Conservation (phyloP, 2,797 vertebrate species). For the Paramormyrops hopkinsi region DNA sequence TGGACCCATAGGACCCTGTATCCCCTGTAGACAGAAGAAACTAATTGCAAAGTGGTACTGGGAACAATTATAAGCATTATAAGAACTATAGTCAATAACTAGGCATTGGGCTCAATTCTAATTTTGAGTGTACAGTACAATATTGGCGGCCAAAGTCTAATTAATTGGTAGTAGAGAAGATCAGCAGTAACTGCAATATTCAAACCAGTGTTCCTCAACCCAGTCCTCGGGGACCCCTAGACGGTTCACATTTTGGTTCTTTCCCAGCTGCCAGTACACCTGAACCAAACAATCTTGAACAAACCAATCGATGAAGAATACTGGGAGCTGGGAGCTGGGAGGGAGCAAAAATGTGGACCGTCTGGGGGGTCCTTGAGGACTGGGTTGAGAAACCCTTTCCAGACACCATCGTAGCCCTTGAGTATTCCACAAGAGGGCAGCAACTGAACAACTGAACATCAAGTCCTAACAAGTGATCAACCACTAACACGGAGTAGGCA, state of each 20-base stretch:
- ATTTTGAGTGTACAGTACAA: background rate
- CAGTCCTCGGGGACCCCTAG: background rate
- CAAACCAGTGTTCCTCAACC: background rate
- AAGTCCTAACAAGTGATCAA: background rate
- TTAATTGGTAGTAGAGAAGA: background rate
- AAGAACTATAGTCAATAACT: background rate
- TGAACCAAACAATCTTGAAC: background rate
- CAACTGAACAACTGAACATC: constrained; percentile 25
- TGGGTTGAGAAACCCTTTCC: background rate
- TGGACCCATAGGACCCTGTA: background rate
- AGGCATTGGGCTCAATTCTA: background rate
- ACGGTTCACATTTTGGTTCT: background rate
- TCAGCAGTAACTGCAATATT: background rate
- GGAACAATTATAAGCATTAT: background rate
- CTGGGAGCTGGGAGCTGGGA: background rate
- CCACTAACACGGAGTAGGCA: background rate
- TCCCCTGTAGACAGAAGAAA: background rate
- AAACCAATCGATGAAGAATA: background rate
- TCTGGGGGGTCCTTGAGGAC: background rate
- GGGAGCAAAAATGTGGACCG: background rate
- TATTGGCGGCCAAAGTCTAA: background rate
- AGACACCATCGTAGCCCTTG: background rate
- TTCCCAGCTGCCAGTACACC: background rate
- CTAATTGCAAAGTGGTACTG: background rate
- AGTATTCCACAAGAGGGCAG: constrained; percentile 43